phyloP scores from a whole-genome alignment of 1,140 invertebrate species.

The Pygmarrhopalites habei region DNA sequence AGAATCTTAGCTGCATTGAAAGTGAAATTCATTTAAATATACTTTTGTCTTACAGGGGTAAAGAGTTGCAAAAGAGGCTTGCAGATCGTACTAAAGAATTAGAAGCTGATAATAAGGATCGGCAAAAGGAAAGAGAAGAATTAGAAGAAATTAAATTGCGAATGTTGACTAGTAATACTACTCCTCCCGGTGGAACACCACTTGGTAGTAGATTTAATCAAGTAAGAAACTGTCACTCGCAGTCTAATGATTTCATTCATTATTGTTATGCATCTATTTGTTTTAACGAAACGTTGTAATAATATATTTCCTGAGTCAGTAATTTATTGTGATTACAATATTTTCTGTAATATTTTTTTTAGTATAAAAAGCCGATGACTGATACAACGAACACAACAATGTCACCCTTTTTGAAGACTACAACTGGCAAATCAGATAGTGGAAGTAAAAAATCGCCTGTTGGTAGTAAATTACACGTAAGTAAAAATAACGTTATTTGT shows the following conservation, averaged over 20 bases:
- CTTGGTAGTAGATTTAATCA: constrained; percentile 18
- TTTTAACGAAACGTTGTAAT: no score
- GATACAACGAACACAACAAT: constrained; percentile 29
- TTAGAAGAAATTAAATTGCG: constrained; percentile 78
- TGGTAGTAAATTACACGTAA: constrained; percentile 18
- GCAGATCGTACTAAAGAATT: constrained; percentile 86
- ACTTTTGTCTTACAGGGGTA: constrained; percentile 54
- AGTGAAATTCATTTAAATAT: not conserved
- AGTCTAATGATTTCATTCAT: no score
- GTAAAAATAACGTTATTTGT: not conserved
- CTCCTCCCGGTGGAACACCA: constrained; percentile 28
- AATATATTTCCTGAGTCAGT: no score
- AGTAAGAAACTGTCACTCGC: no score
- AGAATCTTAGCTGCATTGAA: no score
- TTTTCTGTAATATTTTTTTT: no score
- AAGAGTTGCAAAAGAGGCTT: constrained; percentile 78
- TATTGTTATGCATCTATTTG: no score
- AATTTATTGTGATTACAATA: no score
- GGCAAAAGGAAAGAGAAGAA: constrained; percentile 83
- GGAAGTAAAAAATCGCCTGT: constrained; percentile 20
- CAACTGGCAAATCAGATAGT: no score
- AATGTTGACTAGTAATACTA: constrained; percentile 66
- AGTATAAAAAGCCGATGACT: constrained; percentile 37
- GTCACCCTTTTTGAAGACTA: not conserved
- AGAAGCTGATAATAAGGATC: constrained; percentile 79